Percentiles rank a stretch among this genome's conserved stretches.
Conservation (phyloP, 2,113 vertebrate species). For the Mustela nigripes region DNA sequence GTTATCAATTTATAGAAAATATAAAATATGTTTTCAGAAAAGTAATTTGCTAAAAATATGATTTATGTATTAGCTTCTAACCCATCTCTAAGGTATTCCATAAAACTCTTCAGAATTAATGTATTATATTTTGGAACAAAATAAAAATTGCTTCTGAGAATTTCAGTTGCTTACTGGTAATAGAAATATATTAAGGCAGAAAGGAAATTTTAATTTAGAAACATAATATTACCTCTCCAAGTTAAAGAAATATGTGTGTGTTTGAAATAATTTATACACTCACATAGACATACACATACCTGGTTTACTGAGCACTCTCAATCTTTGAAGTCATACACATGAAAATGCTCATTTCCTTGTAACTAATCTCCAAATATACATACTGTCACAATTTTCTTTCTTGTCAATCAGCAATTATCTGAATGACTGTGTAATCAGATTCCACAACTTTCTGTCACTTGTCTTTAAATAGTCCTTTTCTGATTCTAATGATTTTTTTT, state of each 20-base stretch:
- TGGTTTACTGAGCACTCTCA: not conserved
- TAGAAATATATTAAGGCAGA: not conserved
- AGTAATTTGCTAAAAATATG: not conserved
- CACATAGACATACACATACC: not conserved
- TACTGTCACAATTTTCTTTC: not conserved
- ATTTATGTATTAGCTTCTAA: not conserved
- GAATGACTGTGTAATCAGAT: not conserved
- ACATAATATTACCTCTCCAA: not conserved
- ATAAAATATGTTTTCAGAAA: constrained; percentile 42
- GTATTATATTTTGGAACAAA: constrained; percentile 34
- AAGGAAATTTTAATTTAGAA: constrained; percentile 14
- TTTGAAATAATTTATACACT: not conserved
- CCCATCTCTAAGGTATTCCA: not conserved
- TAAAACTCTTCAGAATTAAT: not conserved
- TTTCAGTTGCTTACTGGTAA: not conserved
- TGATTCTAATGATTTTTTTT: not conserved
- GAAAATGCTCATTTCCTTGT: not conserved
- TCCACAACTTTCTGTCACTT: not conserved
- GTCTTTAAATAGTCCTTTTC: not conserved
- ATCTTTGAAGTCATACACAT: not conserved
- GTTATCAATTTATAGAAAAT: constrained; percentile 48
- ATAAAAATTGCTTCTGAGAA: constrained; percentile 31
- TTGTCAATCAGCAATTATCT: not conserved
- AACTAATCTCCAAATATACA: not conserved
- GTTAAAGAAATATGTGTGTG: not conserved